These are phyloP conservation scores for Drosophila jambulina DNA, from an alignment of 1,140 invertebrate species.

Conservation along the genomic window DNA sequence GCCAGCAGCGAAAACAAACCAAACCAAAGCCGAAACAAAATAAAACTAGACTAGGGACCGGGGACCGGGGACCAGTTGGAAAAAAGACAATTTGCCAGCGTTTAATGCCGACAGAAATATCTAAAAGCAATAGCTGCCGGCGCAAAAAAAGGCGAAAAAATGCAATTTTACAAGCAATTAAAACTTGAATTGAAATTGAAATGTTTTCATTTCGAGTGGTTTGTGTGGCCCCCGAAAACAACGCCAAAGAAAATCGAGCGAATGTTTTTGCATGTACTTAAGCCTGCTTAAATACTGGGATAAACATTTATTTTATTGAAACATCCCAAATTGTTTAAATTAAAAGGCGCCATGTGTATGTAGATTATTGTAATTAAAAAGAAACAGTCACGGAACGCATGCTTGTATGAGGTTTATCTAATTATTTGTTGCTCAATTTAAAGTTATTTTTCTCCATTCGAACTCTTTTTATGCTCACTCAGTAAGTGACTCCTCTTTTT, in stretches of 20 bases:
- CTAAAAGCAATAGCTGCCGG: conserved; percentile 27
- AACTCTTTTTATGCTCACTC: not conserved
- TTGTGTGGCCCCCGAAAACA: not conserved
- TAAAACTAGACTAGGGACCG: not conserved
- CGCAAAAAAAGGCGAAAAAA: conserved; percentile 30
- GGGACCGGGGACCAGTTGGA: not conserved
- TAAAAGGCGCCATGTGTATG: not conserved
- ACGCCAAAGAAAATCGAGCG: not conserved
- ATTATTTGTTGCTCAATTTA: not conserved
- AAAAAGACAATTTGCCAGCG: conserved; percentile 28
- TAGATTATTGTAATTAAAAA: not conserved
- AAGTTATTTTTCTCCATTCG: not conserved
- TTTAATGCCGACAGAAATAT: conserved; percentile 29
- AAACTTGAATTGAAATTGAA: conserved; percentile 75
- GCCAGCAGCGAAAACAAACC: conserved; percentile 29
- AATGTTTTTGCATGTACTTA: conserved; percentile 12
- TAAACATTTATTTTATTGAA: not conserved
- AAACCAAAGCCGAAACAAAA: conserved; percentile 32
- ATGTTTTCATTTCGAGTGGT: conserved; percentile 49
- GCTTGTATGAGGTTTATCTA: not conserved
- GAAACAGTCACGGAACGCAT: not conserved
- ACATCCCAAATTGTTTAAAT: conserved; percentile 11
- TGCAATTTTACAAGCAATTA: conserved; percentile 76
- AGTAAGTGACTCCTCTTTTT: no score
- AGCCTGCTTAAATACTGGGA: not conserved